Evolutionary conservation across 2,113 vertebrate genomes (phyloP).

Genomic region (Cisticola juncidis): DNA sequence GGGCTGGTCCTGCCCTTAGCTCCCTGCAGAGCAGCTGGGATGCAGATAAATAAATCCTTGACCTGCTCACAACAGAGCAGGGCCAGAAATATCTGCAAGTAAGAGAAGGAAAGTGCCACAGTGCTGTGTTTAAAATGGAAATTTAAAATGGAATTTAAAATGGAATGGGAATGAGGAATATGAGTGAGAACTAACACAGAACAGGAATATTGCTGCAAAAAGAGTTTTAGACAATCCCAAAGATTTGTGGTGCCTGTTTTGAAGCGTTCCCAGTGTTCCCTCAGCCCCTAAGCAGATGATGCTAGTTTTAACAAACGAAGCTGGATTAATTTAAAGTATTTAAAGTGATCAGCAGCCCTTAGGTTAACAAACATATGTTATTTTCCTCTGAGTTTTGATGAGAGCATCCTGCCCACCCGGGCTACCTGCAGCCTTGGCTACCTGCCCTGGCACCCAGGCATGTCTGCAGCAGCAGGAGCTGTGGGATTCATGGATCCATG

Average conservation of each 20-base stretch:
- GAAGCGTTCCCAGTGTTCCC: background rate
- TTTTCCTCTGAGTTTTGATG: slow-evolving; percentile 60
- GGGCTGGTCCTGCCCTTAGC: background rate
- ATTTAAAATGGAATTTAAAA: background rate
- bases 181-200: accelerated
- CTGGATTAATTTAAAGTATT: slow-evolving; percentile 69
- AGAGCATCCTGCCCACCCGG: background rate
- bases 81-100: background rate
- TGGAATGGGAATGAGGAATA: background rate
- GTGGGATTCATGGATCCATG: slow-evolving; percentile 68
- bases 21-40: background rate
- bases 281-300: slow-evolving; percentile 53
- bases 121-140: background rate
- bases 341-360: slow-evolving; percentile 68
- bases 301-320: slow-evolving; percentile 69
- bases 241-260: background rate
- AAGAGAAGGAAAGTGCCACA: background rate
- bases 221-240: background rate
- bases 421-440: slow-evolving; percentile 75
- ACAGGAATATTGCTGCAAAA: background rate
- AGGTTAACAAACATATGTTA: slow-evolving; percentile 77
- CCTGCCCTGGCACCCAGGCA: slow-evolving; percentile 71
- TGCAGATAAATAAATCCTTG: background rate
- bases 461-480: slow-evolving; percentile 75
- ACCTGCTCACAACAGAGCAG: background rate